Percentiles rank a stretch among this genome's conserved stretches.
These are phyloP conservation scores for Podiceps cristatus DNA, from an alignment of 2,113 vertebrate species.

Conservation along the genomic window DNA sequence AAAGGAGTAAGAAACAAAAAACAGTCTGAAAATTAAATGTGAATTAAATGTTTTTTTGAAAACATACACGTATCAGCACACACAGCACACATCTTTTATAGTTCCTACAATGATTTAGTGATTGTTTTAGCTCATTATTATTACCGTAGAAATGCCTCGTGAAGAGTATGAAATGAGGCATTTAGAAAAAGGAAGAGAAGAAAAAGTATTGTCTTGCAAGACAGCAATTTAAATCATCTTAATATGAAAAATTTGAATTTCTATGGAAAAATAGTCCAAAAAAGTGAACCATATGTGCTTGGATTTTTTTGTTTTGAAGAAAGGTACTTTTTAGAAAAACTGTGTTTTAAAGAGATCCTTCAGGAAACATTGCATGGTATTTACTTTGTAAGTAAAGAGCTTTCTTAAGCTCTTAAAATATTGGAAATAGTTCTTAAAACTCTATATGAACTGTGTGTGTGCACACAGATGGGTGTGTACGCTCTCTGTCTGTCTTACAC, in stretches of 20 bases:
- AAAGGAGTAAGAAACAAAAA: not conserved
- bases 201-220: not conserved
- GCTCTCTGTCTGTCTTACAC: not conserved
- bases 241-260: not conserved
- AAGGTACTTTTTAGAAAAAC: not conserved
- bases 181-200: not conserved
- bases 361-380: not conserved
- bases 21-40: not conserved
- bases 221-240: not conserved
- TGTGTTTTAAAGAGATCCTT: not conserved
- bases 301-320: not conserved
- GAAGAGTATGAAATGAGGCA: not conserved
- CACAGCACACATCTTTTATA: not conserved
- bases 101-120: not conserved
- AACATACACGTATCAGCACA: not conserved
- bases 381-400: not conserved
- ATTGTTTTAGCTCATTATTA: not conserved
- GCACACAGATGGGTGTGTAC: rapidly evolving
- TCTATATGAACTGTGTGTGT: not conserved
- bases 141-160: not conserved
- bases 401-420: not conserved
- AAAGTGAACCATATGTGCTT: not conserved
- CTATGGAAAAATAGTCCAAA: not conserved
- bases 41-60: not conserved
- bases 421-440: not conserved